phyloP scores from a whole-genome alignment of 2,797 vertebrate genomes.

The Leptodactylus fallax region DNA sequence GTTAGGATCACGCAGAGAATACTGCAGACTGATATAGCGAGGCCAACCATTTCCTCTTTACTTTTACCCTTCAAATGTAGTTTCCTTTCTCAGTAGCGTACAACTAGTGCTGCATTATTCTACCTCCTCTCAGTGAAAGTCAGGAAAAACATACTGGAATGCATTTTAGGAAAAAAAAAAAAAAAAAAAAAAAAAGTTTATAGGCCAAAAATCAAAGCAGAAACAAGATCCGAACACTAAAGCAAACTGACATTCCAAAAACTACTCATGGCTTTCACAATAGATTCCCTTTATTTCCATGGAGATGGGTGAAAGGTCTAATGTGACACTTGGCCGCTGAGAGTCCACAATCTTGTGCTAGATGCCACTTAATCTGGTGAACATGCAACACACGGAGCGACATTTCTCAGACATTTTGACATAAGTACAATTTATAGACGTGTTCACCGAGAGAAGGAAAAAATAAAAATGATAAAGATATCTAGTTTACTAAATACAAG shows the following conservation, averaged over 20 bases:
- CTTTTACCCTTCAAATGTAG: too few relatives aligned
- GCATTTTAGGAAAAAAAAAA: neutral
- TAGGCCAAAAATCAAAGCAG: neutral
- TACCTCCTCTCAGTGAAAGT: neutral
- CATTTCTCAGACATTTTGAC: neutral
- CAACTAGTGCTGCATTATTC: too few relatives aligned
- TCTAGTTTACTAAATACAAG: conserved; percentile 28
- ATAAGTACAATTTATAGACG: neutral
- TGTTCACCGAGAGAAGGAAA: neutral
- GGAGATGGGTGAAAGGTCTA: neutral
- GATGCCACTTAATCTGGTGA: conserved; percentile 26
- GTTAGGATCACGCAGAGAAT: too few relatives aligned
- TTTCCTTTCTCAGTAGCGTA: too few relatives aligned
- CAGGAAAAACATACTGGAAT: neutral
- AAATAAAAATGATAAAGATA: neutral
- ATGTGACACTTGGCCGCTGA: neutral
- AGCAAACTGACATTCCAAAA: neutral
- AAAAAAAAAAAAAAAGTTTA: neutral
- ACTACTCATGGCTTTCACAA: conserved; percentile 15
- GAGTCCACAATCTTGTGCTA: neutral
- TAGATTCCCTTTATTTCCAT: conserved; percentile 34
- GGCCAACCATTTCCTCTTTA: too few relatives aligned
- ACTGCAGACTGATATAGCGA: too few relatives aligned
- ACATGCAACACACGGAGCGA: conserved; percentile 24
- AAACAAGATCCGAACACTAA: neutral